Evolutionary conservation across 1,140 invertebrate genomes (phyloP).

Genomic region (Kradibia gibbosae): DNA sequence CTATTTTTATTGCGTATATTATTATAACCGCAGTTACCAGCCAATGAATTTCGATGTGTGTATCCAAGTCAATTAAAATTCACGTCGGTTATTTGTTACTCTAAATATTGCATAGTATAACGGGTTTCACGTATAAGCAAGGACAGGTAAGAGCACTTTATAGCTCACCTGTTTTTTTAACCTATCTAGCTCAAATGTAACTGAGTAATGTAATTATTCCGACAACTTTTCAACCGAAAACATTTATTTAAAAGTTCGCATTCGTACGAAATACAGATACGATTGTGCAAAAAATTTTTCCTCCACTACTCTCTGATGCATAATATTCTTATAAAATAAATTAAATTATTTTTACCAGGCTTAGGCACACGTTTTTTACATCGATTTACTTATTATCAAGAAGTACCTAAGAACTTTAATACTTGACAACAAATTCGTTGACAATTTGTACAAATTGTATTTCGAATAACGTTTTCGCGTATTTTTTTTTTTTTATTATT

Average conservation of each 20-base stretch:
- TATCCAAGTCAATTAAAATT: neutral
- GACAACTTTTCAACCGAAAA: neutral
- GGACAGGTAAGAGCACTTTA: neutral
- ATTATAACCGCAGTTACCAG: neutral
- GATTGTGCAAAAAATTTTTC: neutral
- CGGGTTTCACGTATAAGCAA: neutral
- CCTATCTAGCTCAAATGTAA: neutral
- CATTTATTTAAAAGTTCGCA: neutral
- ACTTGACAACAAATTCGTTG: too few relatives aligned
- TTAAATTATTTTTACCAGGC: too few relatives aligned
- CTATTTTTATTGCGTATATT: slow-evolving; percentile 6
- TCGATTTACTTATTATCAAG: too few relatives aligned
- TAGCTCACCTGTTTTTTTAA: neutral
- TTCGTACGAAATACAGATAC: neutral
- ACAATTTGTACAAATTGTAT: too few relatives aligned
- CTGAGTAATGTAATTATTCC: neutral
- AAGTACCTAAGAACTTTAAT: too few relatives aligned
- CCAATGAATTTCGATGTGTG: neutral
- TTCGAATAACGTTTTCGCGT: too few relatives aligned
- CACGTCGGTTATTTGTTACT: neutral
- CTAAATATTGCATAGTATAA: neutral
- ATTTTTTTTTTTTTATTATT: too few relatives aligned
- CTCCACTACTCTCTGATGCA: too few relatives aligned
- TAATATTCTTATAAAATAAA: too few relatives aligned
- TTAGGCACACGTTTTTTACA: too few relatives aligned